These are phyloP conservation scores for Rhabdophis nuchalis DNA, from an alignment of 2,797 vertebrate species.

Conservation along the genomic window DNA sequence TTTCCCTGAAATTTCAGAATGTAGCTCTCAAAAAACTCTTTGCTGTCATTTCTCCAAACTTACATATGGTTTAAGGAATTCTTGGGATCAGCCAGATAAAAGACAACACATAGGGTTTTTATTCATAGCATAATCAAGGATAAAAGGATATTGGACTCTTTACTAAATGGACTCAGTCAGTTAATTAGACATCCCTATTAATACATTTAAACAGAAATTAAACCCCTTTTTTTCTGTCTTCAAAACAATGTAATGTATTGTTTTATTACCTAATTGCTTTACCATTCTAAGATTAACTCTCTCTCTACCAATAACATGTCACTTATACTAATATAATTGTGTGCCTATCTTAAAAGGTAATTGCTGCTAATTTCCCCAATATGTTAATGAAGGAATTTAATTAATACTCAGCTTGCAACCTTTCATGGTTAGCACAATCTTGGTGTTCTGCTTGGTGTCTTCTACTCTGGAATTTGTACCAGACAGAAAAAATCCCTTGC, in stretches of 20 bases:
- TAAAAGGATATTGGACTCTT: not conserved
- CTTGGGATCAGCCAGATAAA: not conserved
- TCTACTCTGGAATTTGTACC: not conserved
- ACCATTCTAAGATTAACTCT: not conserved
- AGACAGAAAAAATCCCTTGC: not conserved
- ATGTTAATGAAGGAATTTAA: not conserved
- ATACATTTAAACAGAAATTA: not conserved
- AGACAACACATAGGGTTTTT: not conserved
- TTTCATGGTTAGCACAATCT: not conserved
- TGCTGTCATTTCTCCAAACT: not conserved
- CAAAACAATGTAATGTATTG: not conserved
- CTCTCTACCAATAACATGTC: not conserved
- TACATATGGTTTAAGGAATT: not conserved
- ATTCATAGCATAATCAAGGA: not conserved
- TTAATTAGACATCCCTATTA: not conserved
- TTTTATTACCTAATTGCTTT: not conserved
- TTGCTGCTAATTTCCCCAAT: not conserved
- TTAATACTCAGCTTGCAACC: not conserved
- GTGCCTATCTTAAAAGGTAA: not conserved
- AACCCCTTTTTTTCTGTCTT: not conserved
- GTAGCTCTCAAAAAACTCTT: not conserved
- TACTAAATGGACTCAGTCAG: not conserved
- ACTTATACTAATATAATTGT: not conserved
- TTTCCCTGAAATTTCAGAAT: not conserved
- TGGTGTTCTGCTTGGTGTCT: not conserved